A percentile compares a stretch with the other conserved stretches of the same genome.
These are phyloP conservation scores for Laterallus jamaicensis DNA, from an alignment of 2,113 vertebrate species.

Conservation along the genomic window DNA sequence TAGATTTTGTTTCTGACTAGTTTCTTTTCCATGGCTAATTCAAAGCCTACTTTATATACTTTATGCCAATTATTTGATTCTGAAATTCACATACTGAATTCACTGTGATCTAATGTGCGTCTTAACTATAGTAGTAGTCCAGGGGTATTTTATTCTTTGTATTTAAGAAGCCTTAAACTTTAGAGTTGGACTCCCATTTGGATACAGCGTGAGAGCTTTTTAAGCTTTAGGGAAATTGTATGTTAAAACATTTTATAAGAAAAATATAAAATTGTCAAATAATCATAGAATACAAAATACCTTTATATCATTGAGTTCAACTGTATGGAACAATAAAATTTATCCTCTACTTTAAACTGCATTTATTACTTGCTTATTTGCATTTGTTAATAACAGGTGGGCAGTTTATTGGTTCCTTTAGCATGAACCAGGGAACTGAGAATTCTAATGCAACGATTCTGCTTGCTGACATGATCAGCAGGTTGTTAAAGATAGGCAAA, in stretches of 20 bases:
- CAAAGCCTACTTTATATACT: background rate
- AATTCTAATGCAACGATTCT: background rate
- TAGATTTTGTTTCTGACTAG: background rate
- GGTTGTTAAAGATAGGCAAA: background rate
- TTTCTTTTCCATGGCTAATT: background rate
- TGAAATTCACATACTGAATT: background rate
- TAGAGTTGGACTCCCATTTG: background rate
- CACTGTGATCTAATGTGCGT: background rate
- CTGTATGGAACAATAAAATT: background rate
- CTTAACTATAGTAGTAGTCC: background rate
- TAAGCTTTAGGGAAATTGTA: background rate
- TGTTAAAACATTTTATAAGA: background rate
- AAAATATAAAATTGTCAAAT: background rate
- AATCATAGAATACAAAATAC: background rate
- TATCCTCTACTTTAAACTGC: background rate
- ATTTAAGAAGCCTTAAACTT: background rate
- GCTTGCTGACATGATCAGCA: background rate
- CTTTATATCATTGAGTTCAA: background rate
- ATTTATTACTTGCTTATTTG: background rate
- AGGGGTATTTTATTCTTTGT: background rate
- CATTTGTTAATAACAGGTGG: background rate
- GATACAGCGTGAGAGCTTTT: background rate
- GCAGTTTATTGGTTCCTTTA: background rate
- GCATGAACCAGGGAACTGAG: background rate
- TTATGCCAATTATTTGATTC: background rate